Conservation (phyloP, 1,140 invertebrate genomes). For the Trachelipus rathkii region DNA sequence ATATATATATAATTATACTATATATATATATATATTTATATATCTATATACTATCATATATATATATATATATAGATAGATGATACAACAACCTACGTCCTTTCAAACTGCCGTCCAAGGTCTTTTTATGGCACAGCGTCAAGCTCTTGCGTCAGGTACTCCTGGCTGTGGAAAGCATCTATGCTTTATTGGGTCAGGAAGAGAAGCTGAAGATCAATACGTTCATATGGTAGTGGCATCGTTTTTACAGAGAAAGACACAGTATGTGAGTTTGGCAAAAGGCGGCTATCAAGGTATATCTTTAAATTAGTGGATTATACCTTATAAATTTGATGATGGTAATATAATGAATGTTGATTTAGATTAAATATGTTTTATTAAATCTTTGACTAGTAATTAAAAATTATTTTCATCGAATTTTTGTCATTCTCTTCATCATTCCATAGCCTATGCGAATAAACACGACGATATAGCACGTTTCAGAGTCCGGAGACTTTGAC, state of each 20-base stretch:
- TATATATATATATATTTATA: too few relatives aligned
- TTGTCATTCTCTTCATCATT: conserved; percentile 41
- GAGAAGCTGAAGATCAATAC: conserved; percentile 92
- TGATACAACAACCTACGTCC: conserved; percentile 90
- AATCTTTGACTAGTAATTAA: too few relatives aligned
- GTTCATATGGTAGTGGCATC: conserved; percentile 97
- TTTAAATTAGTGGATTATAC: conserved; percentile 17
- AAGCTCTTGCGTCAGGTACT: conserved; percentile 80
- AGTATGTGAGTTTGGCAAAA: conserved; percentile 85
- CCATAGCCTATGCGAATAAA: conserved; percentile 47
- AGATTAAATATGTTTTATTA: background rate
- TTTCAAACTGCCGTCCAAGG: conserved; percentile 94
- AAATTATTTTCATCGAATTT: too few relatives aligned
- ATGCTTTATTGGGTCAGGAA: conserved; percentile 93
- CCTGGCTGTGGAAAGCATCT: conserved; percentile 91
- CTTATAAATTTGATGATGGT: background rate
- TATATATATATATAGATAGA: conserved; percentile 53
- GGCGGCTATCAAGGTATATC: conserved; percentile 74
- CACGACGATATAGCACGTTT: conserved; percentile 42
- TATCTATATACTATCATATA: too few relatives aligned
- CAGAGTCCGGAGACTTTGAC: too few relatives aligned
- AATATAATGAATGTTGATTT: background rate
- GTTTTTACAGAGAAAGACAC: conserved; percentile 89
- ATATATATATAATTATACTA: too few relatives aligned
- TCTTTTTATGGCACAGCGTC: conserved; percentile 79